These are phyloP conservation scores for Xiphydria camelus DNA, from an alignment of 2,888 invertebrate genomes.

Conservation along the genomic window DNA sequence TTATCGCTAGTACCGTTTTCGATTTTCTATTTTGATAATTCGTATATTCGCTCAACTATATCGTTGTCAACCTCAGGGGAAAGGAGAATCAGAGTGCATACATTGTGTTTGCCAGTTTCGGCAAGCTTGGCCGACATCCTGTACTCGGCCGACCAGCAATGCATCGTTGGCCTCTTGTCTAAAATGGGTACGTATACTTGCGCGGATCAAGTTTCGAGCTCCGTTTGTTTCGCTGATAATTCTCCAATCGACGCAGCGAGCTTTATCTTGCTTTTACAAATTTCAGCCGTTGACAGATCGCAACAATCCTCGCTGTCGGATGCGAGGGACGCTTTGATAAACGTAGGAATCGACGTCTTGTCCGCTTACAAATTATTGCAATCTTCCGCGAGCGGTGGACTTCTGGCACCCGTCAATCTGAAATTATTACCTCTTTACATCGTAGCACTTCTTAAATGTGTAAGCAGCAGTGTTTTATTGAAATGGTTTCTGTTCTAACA, in stretches of 20 bases:
- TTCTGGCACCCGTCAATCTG: slow-evolving; percentile 78
- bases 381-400: slow-evolving; percentile 60
- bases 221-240: no score
- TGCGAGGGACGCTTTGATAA: slow-evolving; percentile 94
- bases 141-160: slow-evolving; percentile 89
- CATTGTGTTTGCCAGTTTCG: slow-evolving; percentile 90
- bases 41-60: not conserved
- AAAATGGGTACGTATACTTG: slow-evolving; percentile 94
- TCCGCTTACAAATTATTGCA: slow-evolving; percentile 71
- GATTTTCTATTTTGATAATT: not conserved
- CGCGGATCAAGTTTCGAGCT: no score
- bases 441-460: slow-evolving; percentile 85
- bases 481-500: no score
- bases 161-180: slow-evolving; percentile 86
- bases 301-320: slow-evolving; percentile 84
- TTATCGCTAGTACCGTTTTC: not conserved
- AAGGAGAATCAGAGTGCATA: slow-evolving; percentile 95
- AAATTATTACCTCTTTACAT: slow-evolving; percentile 86
- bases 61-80: slow-evolving; percentile 67
- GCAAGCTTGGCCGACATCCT: slow-evolving; percentile 83
- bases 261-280: no score
- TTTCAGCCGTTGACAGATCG: slow-evolving; percentile 91
- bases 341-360: slow-evolving; percentile 89
- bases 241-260: no score
- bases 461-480: slow-evolving; percentile 56